Percentiles rank a stretch among this genome's conserved stretches.
phyloP scores from a whole-genome alignment of 2,797 vertebrate genomes.

The Diceros bicornis region DNA sequence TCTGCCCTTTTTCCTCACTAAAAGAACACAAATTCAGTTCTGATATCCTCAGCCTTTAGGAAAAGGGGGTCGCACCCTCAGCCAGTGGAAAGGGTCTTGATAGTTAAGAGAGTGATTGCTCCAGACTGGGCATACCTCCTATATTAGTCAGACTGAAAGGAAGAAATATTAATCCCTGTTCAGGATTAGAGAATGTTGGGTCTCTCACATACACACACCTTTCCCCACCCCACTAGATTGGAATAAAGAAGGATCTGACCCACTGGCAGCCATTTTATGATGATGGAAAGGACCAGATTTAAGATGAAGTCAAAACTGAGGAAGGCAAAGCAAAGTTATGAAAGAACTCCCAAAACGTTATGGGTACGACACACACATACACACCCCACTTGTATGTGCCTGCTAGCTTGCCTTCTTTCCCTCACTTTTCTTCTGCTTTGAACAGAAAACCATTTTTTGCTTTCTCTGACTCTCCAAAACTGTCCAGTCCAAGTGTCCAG shows the following conservation, averaged over 20 bases:
- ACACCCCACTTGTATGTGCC: neutral
- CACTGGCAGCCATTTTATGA: neutral
- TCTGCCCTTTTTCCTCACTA: neutral
- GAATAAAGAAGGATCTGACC: neutral
- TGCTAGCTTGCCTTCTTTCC: too few species aligned
- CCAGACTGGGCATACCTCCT: neutral
- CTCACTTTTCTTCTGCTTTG: neutral
- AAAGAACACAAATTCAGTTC: neutral
- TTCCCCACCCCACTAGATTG: neutral
- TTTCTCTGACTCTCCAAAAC: neutral
- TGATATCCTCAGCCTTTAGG: neutral
- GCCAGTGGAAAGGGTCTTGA: neutral
- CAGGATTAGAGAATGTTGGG: neutral
- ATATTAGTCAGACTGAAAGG: neutral
- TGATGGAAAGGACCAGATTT: neutral
- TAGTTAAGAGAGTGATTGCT: neutral
- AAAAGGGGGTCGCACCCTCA: neutral
- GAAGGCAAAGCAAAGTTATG: neutral
- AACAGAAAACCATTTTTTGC: neutral
- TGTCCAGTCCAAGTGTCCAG: neutral
- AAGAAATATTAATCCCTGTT: neutral
- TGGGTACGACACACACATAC: neutral
- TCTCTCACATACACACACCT: neutral
- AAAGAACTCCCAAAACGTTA: neutral
- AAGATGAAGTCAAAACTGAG: slow-evolving; percentile 7